These are phyloP conservation scores for Malurus splendens DNA, from an alignment of 2,797 vertebrate genomes.

Conservation along the genomic window DNA sequence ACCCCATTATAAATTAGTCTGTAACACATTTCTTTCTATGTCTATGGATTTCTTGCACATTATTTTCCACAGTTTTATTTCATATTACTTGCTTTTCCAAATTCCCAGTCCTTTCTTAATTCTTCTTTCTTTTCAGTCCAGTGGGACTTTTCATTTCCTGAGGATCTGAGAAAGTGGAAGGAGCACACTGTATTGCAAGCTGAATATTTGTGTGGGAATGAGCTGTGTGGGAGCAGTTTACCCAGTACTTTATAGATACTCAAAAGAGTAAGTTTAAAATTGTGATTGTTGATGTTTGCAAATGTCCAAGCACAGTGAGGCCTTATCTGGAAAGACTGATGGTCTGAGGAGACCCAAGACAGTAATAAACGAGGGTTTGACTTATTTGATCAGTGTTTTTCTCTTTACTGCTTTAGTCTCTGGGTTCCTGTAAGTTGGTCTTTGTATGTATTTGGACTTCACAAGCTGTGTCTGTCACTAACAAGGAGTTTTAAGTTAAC, in stretches of 20 bases:
- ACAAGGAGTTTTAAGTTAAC: background rate
- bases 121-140: background rate
- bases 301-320: fast-evolving
- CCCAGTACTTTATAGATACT: background rate
- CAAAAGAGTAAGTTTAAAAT: background rate
- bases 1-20: background rate
- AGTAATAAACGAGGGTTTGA: background rate
- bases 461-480: background rate
- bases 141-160: background rate
- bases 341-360: background rate
- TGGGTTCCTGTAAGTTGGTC: background rate
- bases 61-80: background rate
- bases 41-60: background rate
- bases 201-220: background rate
- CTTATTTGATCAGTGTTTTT: background rate
- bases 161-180: background rate
- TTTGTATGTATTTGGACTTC: background rate
- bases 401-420: background rate
- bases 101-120: background rate
- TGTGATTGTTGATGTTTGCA: background rate
- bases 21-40: background rate
- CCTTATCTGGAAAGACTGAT: background rate
- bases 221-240: background rate
- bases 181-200: background rate
- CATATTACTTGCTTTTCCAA: background rate